A percentile compares a stretch with the other conserved stretches of the same genome.
Conservation (phyloP, 1,140 invertebrate genomes). For the Phortica variegata region DNA sequence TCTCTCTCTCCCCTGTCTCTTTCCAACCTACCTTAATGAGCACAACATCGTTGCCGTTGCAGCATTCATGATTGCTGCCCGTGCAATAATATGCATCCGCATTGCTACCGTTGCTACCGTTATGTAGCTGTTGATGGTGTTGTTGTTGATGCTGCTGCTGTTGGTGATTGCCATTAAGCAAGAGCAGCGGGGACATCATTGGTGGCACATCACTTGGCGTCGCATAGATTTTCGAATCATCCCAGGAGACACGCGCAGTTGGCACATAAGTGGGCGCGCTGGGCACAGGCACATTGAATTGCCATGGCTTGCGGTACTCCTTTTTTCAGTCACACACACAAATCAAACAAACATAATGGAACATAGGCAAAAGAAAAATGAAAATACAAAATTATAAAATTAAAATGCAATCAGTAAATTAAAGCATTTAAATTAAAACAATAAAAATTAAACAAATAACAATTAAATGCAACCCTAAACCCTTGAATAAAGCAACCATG, state of each 20-base stretch:
- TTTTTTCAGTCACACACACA: slow-evolving; percentile 7
- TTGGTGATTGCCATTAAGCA: neutral
- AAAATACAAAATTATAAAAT: slow-evolving; percentile 19
- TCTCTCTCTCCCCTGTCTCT: neutral
- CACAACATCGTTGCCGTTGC: slow-evolving; percentile 53
- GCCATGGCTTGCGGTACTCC: slow-evolving; percentile 48
- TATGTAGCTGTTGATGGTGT: slow-evolving; percentile 15
- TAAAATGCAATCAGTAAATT: no score
- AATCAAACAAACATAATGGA: neutral
- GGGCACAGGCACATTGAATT: slow-evolving; percentile 46
- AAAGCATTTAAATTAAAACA: no score
- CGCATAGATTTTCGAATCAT: slow-evolving; percentile 53
- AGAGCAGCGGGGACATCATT: no score
- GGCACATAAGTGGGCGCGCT: slow-evolving; percentile 53
- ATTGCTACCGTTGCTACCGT: slow-evolving; percentile 11
- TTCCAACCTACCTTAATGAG: slow-evolving; percentile 52
- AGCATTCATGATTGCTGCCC: slow-evolving; percentile 51
- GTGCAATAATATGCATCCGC: slow-evolving; percentile 49
- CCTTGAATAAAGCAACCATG: no score
- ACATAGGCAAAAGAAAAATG: slow-evolving; percentile 10
- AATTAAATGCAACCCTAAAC: no score
- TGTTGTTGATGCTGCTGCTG: slow-evolving; percentile 15
- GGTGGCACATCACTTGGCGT: slow-evolving; percentile 6
- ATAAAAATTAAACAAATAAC: no score
- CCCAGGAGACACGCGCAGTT: slow-evolving; percentile 53